phyloP scores from a whole-genome alignment of 2,113 vertebrate species.

The Diadophis punctatus region DNA sequence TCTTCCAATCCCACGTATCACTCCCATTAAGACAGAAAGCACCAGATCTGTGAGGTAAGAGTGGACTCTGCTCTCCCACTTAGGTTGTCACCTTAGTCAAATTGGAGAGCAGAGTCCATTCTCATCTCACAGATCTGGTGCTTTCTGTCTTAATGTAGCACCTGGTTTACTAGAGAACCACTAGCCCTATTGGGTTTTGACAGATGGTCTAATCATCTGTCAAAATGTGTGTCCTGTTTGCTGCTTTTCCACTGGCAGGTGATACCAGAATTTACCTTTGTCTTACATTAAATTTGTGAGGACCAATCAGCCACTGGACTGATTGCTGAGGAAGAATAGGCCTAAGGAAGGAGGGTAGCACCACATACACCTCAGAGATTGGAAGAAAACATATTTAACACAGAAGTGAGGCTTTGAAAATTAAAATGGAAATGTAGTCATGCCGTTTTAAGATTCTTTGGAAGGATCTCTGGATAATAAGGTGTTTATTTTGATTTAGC shows the following conservation, averaged over 20 bases:
- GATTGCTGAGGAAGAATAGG: background rate
- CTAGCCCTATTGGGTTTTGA: background rate
- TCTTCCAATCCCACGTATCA: background rate
- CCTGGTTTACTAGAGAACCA: background rate
- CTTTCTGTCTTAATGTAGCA: background rate
- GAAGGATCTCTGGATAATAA: background rate
- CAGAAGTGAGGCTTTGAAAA: background rate
- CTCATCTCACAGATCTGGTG: background rate
- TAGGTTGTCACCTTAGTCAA: background rate
- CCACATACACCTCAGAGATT: background rate
- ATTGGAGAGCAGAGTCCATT: background rate
- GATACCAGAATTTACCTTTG: background rate
- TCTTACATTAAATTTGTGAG: background rate
- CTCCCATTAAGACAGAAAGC: background rate
- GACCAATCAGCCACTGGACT: background rate
- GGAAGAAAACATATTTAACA: background rate
- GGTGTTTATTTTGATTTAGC: background rate
- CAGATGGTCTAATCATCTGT: background rate
- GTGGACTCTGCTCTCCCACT: too few species aligned
- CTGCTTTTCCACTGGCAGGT: background rate
- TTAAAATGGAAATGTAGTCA: background rate
- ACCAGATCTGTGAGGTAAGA: too few species aligned
- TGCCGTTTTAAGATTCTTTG: background rate
- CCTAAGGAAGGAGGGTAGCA: background rate
- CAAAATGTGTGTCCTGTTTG: background rate